A percentile compares a stretch with the other conserved stretches of the same genome.
These are phyloP conservation scores for Tragulus kanchil DNA, from an alignment of 2,113 vertebrate species.

Conservation along the genomic window DNA sequence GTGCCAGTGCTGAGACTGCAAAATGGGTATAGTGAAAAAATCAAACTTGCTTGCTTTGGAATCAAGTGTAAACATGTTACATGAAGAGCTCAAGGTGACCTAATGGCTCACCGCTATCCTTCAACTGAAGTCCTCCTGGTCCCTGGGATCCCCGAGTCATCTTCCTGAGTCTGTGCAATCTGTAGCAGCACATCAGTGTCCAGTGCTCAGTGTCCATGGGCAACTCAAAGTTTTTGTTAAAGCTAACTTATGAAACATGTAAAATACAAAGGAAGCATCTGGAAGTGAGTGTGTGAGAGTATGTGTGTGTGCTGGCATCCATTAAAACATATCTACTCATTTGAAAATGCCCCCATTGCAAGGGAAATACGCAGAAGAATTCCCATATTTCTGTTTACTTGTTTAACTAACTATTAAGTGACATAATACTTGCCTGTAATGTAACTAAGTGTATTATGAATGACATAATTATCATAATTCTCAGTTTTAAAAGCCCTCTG, in stretches of 20 bases:
- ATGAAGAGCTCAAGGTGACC: not conserved
- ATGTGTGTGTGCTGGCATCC: not conserved
- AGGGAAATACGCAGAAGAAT: not conserved
- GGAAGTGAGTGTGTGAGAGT: not conserved
- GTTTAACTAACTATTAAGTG: conserved; percentile 74
- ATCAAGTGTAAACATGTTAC: not conserved
- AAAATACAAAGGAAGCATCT: not conserved
- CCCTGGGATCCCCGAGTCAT: too few species aligned
- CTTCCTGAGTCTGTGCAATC: too few species aligned
- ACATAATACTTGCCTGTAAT: conserved; percentile 75
- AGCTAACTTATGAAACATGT: not conserved
- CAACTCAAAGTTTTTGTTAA: conserved; percentile 31
- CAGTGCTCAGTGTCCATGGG: not conserved
- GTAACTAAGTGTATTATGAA: conserved; percentile 69
- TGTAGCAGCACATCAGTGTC: not conserved
- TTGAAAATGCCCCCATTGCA: not conserved
- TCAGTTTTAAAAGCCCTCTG: conserved; percentile 75
- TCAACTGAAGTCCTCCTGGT: not conserved
- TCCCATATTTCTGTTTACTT: conserved; percentile 72
- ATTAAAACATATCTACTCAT: conserved; percentile 48
- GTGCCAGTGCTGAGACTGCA: not conserved
- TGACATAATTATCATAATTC: conserved; percentile 79
- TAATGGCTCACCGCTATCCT: not conserved
- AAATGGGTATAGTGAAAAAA: not conserved
- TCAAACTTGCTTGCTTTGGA: not conserved